Evolutionary conservation across 1,140 invertebrate genomes (phyloP), one percentile per base, ranked within the genome.

Genomic region (Heterodera carotae): DNA sequence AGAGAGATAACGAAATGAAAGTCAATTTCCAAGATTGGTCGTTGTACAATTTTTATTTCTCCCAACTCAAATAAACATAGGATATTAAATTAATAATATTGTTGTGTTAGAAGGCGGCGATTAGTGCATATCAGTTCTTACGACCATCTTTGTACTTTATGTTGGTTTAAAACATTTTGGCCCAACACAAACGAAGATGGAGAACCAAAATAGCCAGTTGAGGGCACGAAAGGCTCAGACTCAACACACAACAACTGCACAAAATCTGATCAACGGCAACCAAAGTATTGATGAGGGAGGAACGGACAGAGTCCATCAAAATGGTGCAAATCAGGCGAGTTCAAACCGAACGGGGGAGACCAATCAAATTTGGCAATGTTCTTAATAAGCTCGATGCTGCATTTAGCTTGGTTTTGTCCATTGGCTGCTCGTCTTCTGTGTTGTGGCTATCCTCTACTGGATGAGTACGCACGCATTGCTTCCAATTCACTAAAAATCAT

Each of bases 371-470:
- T n/a, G n/a, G n/a, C n/a, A n/a, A n/a, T n/a, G n/a, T n/a, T n/a
- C n/a, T n/a, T n/a, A n/a, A n/a, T n/a, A n/a, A n/a, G n/a, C n/a
- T n/a, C 27, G 53, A 69, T 27, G 4, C 69, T 25, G n/a, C 15
- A 7, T 60, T 27, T 33, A 83, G 66, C 78, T 86, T 15, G 84
- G 86, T 0, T 86, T 83, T 67, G 64, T 80, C 15, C 82, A 86
- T 64, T 86, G 85, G 85, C 71, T 86, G 31, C 71, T 82, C 56
- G 72, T 84, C 25, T 68, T 87, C n/a, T 25, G 81, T 10, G 39
- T 81, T 48, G 66, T 86, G 34, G 84, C 60, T 31, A 12, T 76
- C 12, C 31, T 85, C 33, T 86, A 86, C 71, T 81, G 72, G 31
- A 33, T 29, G 36, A 56, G 72, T 74, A 22, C 10, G 70, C n/a